Conservation (phyloP, 2,888 invertebrate genomes). For the Rapana venosa region DNA sequence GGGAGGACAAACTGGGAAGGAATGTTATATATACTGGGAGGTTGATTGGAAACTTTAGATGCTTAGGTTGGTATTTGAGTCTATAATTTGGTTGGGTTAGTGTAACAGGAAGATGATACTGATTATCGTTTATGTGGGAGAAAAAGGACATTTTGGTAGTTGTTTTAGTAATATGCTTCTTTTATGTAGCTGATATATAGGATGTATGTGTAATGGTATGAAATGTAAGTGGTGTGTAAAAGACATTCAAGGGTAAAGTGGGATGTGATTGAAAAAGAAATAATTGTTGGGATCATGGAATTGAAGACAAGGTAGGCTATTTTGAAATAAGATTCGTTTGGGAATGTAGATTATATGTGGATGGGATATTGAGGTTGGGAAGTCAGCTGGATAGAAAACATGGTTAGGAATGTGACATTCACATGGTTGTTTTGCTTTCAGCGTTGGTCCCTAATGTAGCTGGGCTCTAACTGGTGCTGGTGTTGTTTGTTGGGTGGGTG, state of each 20-base stretch:
- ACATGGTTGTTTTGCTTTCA: slow-evolving; percentile 35
- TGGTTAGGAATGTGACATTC: slow-evolving; percentile 28
- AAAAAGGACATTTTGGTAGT: too few species aligned
- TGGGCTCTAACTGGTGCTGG: slow-evolving; percentile 39
- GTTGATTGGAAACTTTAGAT: background rate
- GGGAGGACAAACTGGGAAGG: background rate
- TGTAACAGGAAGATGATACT: too few species aligned
- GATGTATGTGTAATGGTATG: too few species aligned
- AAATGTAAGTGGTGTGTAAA: too few species aligned
- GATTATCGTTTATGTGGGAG: too few species aligned
- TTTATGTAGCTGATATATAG: too few species aligned
- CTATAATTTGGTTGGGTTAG: too few species aligned
- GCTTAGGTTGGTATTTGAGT: background rate
- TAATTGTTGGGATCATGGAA: background rate
- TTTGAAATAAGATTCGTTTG: background rate
- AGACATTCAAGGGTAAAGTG: too few species aligned
- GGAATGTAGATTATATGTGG: background rate
- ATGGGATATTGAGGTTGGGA: background rate
- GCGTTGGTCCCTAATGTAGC: slow-evolving; percentile 18
- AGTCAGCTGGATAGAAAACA: too few species aligned
- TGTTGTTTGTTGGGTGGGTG: slow-evolving; percentile 75
- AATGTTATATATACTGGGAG: background rate
- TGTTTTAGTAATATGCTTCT: too few species aligned
- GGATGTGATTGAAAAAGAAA: too few species aligned
- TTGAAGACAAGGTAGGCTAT: background rate